phyloP scores from a whole-genome alignment of 2,888 invertebrate species.

The Hemistola chrysoprasaria region DNA sequence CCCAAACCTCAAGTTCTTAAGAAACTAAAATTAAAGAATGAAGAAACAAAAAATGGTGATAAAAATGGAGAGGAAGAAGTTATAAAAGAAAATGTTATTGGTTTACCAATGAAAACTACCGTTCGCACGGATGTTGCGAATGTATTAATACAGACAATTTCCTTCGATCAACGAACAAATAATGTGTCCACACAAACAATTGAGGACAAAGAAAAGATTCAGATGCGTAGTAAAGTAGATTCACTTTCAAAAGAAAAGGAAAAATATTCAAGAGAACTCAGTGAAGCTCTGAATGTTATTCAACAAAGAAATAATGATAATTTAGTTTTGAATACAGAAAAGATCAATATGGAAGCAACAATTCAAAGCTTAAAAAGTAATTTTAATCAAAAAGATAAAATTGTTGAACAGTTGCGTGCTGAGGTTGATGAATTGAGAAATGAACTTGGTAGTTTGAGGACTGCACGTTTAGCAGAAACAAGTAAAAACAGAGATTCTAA shows the following conservation, averaged over 20 bases:
- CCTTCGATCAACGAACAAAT: conserved; percentile 27
- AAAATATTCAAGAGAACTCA: conserved; percentile 53
- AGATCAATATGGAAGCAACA: conserved; percentile 50
- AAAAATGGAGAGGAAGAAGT: conserved; percentile 9
- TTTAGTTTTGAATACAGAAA: conserved; percentile 57
- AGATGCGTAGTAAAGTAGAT: conserved; percentile 38
- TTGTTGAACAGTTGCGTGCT: conserved; percentile 43
- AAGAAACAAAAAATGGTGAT: conserved; percentile 17
- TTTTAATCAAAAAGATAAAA: conserved; percentile 52
- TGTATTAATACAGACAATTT: conserved; percentile 52
- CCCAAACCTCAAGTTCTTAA: conserved; percentile 51
- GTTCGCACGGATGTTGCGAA: conserved; percentile 26
- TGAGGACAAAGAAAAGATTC: conserved; percentile 34
- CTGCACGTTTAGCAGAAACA: conserved; percentile 37
- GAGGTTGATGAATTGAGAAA: conserved; percentile 46
- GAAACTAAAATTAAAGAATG: conserved; percentile 21
- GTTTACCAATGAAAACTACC: conserved; percentile 6
- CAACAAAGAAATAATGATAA: conserved; percentile 60
- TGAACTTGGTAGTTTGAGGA: conserved; percentile 44
- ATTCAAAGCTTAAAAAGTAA: conserved; percentile 50
- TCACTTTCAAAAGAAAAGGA: conserved; percentile 41
- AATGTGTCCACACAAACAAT: conserved; percentile 54
- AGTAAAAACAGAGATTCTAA: conserved; percentile 47
- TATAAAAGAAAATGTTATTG: conserved; percentile 7
- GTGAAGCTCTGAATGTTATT: conserved; percentile 52